Percentiles rank a stretch among this genome's conserved stretches.
These are phyloP conservation scores for Lycocerus yunnanus DNA, from an alignment of 2,888 invertebrate genomes.

Conservation along the genomic window DNA sequence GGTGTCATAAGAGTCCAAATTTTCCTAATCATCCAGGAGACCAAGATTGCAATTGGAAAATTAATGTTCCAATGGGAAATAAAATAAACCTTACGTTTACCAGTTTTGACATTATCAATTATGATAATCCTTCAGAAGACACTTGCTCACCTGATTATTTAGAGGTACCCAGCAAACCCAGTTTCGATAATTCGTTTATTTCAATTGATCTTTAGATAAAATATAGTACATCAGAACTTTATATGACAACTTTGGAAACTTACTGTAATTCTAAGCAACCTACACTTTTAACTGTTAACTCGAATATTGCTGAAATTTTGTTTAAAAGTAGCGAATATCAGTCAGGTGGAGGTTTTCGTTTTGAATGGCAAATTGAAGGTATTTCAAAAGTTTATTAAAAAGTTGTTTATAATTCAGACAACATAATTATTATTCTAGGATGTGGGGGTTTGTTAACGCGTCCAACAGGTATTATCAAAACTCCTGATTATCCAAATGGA, in stretches of 20 bases:
- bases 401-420: not conserved
- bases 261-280: conserved; percentile 60
- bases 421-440: conserved; percentile 60
- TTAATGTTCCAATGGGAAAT: conserved; percentile 77
- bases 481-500: conserved; percentile 83
- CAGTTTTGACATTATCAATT: conserved; percentile 66
- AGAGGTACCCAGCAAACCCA: not conserved
- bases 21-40: conserved; percentile 68
- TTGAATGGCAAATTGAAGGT: conserved; percentile 81
- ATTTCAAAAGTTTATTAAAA: no score
- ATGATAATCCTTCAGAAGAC: not conserved
- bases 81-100: conserved; percentile 81
- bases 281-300: conserved; percentile 59
- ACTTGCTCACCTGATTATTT: conserved; percentile 4
- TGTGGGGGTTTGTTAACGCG: conserved; percentile 81
- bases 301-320: conserved; percentile 64
- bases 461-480: conserved; percentile 74
- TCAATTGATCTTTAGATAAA: not conserved
- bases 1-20: conserved; percentile 88
- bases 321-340: conserved; percentile 67
- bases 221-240: conserved; percentile 39
- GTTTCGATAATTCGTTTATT: not conserved
- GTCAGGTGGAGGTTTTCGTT: conserved; percentile 70
- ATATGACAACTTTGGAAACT: conserved; percentile 46
- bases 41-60: conserved; percentile 76